Percentiles rank a stretch among this genome's conserved stretches.
Conservation (phyloP, 1,140 invertebrate species). For the Zaprionus tsacasi region DNA sequence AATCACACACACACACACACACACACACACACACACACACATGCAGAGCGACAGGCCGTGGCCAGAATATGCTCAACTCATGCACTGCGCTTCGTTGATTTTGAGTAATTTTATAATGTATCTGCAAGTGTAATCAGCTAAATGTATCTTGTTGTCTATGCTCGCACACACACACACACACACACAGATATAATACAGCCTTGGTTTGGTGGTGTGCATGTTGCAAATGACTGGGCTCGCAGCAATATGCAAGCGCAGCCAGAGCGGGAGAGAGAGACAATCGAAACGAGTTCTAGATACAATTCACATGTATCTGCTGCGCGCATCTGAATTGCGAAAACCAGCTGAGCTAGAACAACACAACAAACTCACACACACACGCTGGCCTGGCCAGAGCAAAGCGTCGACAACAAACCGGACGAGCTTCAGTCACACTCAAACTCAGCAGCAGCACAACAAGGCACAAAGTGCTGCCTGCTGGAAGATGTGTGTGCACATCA, state of each 20-base stretch:
- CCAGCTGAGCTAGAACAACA: constrained; percentile 77
- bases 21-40: constrained; percentile 1
- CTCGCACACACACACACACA: constrained; percentile 46
- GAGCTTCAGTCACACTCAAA: constrained; percentile 30
- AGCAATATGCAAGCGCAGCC: constrained; percentile 43
- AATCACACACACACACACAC: constrained; percentile 24
- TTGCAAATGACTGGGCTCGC: constrained; percentile 76
- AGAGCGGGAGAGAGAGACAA: background rate
- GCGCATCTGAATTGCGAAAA: constrained; percentile 67
- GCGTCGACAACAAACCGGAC: constrained; percentile 20
- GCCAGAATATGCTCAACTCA: constrained; percentile 1
- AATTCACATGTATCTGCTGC: constrained; percentile 60
- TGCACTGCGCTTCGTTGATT: constrained; percentile 67
- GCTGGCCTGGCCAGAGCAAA: constrained; percentile 3
- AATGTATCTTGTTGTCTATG: constrained; percentile 43
- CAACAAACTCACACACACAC: background rate
- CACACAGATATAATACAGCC: constrained; percentile 33
- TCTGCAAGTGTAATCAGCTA: constrained; percentile 72
- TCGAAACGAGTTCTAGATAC: constrained; percentile 74
- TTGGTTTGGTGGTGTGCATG: constrained; percentile 69
- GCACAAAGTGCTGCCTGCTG: background rate
- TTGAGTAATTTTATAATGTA: constrained; percentile 72
- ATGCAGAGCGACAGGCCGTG: background rate
- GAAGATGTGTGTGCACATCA: background rate
- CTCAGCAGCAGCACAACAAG: background rate